Base-by-base conservation (phyloP, 2,113 vertebrate genomes). In the Circaetus cinerascens region DNA sequence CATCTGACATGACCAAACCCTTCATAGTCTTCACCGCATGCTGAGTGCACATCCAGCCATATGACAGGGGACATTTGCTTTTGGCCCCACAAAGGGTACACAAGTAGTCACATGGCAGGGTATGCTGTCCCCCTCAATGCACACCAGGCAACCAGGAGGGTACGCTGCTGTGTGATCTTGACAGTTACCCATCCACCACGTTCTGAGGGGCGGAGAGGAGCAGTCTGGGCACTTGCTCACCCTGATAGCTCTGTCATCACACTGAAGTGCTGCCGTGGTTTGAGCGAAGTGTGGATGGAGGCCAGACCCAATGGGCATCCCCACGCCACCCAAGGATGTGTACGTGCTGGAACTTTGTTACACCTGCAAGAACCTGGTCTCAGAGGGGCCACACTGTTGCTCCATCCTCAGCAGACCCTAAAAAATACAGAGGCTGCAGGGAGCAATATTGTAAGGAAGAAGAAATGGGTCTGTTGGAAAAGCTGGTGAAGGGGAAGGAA, bases 61-160 rank as follows among this genome's bases (percentile, higher is more conserved):
- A 10, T 19, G 38, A 73, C 7, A 38, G 38, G 15, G 21, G 10
- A 36, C 16, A 40, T 36, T 7, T 36, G 18, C 5, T 86, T 88
- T 64, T 81, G 59, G 38, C 14, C 29, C 38, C 18, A 27, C 6
- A 40, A 4, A 30, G 13, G 16, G 36, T 29, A 38, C 5, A 5
- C 23, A 13, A 38, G 22, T 7, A 26, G 6, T 29, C 16, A 40
- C 14, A 17, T 10, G 18, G 21, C 25, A 48, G 26, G 15, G 2
- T 15, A 27, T 18, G 29, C 18, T 6, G 10, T 17, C 7, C 10
- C 23, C 26, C 4, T 11, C 4, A 4, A 15, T 0, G 0, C 36
- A 77, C 2, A 2, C 3, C 50, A 88, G 53, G 43, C 23, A 41
- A 18, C 15, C 25, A 71, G 21, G 14, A 36, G 22, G 67, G 27